Conservation (phyloP, 2,797 vertebrate genomes). For the Syndactyla subalaris region DNA sequence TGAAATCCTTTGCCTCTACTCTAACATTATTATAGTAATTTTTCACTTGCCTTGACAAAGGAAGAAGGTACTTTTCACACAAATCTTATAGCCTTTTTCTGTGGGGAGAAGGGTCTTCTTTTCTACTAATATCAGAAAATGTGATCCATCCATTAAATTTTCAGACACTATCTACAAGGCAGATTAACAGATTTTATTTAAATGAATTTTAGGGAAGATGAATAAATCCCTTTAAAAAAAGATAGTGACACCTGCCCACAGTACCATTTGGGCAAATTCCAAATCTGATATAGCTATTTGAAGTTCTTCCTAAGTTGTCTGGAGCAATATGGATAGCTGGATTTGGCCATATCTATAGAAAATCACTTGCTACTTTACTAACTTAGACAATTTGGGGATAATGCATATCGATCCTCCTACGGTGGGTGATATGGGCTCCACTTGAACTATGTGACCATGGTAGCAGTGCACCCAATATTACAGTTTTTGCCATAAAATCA, state of each 20-base stretch:
- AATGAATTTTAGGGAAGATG: constrained; percentile 3
- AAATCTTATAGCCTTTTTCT: not conserved
- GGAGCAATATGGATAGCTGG: not conserved
- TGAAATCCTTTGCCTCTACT: not conserved
- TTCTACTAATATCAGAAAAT: constrained; percentile 10
- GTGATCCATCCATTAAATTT: not conserved
- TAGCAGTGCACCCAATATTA: not conserved
- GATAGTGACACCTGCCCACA: not conserved
- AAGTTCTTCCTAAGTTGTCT: not conserved
- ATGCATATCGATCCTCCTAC: not conserved
- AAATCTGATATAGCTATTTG: not conserved
- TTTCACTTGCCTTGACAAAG: not conserved
- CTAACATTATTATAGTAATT: not conserved
- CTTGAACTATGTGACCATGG: not conserved
- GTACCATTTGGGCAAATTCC: not conserved
- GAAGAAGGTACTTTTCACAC: not conserved
- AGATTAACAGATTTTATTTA: constrained; percentile 18
- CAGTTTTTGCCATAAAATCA: not conserved
- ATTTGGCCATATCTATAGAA: not conserved
- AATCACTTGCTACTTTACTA: not conserved
- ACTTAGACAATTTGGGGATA: not conserved
- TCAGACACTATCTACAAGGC: not conserved
- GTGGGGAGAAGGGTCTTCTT: not conserved
- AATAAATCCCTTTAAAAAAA: constrained; percentile 34
- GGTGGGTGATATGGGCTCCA: not conserved